Evolutionary conservation across 1,140 invertebrate genomes (phyloP).

Genomic region (Idris sp.): DNA sequence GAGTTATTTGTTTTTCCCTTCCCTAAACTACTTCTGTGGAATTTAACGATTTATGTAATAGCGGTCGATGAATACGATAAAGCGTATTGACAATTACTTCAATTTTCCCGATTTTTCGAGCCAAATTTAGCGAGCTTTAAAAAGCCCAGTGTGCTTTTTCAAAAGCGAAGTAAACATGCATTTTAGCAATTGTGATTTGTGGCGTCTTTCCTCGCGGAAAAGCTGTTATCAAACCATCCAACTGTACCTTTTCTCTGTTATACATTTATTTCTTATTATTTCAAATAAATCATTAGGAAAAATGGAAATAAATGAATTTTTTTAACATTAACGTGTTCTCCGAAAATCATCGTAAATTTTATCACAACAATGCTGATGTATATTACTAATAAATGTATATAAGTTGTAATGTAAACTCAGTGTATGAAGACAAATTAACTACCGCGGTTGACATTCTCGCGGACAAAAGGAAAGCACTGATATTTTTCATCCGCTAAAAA

Average conservation of each 20-base stretch:
- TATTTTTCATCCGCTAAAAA: slow-evolving; percentile 55
- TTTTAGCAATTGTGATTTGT: slow-evolving; percentile 24
- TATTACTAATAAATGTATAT: slow-evolving; percentile 31
- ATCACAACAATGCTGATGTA: too few species aligned
- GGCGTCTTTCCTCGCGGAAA: neutral
- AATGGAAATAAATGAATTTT: too few species aligned
- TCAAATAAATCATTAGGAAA: too few species aligned
- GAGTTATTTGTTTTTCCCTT: slow-evolving; percentile 24
- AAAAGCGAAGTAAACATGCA: neutral
- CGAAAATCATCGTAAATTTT: too few species aligned
- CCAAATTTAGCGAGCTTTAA: too few species aligned
- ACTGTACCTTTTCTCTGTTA: too few species aligned
- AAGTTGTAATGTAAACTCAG: too few species aligned
- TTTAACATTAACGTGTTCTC: too few species aligned
- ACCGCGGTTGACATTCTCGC: too few species aligned
- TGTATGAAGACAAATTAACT: slow-evolving; percentile 56
- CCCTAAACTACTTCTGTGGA: slow-evolving; percentile 1
- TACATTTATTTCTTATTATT: too few species aligned
- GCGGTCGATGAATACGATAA: neutral
- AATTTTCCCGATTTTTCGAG: neutral
- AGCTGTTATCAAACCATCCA: too few species aligned
- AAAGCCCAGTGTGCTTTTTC: too few species aligned
- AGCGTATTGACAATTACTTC: neutral
- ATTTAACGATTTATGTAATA: neutral
- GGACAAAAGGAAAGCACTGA: slow-evolving; percentile 57